Base-by-base conservation (phyloP, 2,113 vertebrate genomes). In the Psophia crepitans region DNA sequence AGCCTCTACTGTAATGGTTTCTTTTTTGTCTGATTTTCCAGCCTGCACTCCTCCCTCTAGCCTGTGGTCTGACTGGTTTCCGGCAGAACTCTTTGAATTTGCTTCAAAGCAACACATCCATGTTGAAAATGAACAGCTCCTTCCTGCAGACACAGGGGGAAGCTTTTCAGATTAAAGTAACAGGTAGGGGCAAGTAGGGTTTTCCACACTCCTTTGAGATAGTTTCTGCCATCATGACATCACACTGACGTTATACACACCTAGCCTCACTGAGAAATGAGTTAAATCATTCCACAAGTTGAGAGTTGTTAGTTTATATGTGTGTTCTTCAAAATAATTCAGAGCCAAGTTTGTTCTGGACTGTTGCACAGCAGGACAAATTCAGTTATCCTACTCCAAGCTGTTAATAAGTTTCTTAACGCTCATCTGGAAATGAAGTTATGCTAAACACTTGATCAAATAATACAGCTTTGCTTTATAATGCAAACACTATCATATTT, bases 1-100 rank as follows among this genome's bases (percentile, higher is more conserved):
- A 68, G 27, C 14, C 22, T 77, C 46, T 63, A 48, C 33, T 70
- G n/a, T 46, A 58, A 56, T n/a, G 20, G 66, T 81, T 66, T 81
- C 46, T 93, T 27, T 89, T 57, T 60, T 92, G 27, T 87, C 43
- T 74, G 68, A 51, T 94, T 84, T 97, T 96, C 28, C 94, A 98
- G 98, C 6, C 58, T 5, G 24, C 19, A 8, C 3, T 57, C 5
- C 97, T 98, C 43, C 98, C 97, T 3, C 75, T 10, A 13, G 83
- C 76, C 86, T 98, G 98, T 88, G 66, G 76, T 39, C 95, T 98
- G 74, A 82, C 24, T 37, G 98, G 97, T 74, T 98, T 98, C 75
- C 88, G 73, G 84, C 92, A 96, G 7, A 91, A 82, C 39, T 96
- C 92, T 30, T 74, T 98, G 53, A 79, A 19, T 21, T 95, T 98